A percentile compares a stretch with the other conserved stretches of the same genome.
phyloP scores from a whole-genome alignment of 2,888 invertebrate species.

The Callimorpha dominula region DNA sequence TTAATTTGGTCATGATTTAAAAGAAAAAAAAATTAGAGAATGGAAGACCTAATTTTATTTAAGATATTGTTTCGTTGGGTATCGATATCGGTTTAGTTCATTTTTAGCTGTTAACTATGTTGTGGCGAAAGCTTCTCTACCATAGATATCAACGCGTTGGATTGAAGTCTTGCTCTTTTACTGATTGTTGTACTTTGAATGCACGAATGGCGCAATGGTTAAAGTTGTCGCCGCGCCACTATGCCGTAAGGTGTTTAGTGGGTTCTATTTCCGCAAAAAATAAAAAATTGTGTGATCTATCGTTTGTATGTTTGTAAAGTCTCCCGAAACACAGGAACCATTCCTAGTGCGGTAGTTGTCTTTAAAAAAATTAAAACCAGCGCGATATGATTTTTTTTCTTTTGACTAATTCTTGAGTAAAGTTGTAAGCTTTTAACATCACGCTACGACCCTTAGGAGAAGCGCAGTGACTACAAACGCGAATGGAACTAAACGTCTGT shows the following conservation, averaged over 20 bases:
- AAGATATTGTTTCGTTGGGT: background rate
- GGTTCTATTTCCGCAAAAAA: too few species aligned
- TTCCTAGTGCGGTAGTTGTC: too few species aligned
- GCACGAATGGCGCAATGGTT: too few species aligned
- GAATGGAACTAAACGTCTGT: too few species aligned
- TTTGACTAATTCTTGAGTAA: background rate
- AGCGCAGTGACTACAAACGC: background rate
- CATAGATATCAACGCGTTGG: slow-evolving; percentile 69
- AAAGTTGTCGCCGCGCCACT: too few species aligned
- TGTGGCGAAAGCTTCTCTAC: slow-evolving; percentile 34
- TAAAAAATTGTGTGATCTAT: too few species aligned
- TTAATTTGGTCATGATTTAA: slow-evolving; percentile 13
- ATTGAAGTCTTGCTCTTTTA: background rate
- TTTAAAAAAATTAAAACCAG: too few species aligned
- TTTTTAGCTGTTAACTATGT: background rate
- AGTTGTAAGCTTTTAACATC: background rate
- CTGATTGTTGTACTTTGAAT: too few species aligned
- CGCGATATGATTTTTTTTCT: too few species aligned
- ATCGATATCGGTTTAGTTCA: background rate
- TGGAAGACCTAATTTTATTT: background rate
- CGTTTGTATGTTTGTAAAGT: too few species aligned
- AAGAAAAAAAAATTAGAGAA: slow-evolving; percentile 5
- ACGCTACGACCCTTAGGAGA: background rate
- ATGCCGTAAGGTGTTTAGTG: too few species aligned
- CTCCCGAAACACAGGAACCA: too few species aligned